Base-by-base conservation (phyloP, 2,113 vertebrate species). In the Perca flavescens region DNA sequence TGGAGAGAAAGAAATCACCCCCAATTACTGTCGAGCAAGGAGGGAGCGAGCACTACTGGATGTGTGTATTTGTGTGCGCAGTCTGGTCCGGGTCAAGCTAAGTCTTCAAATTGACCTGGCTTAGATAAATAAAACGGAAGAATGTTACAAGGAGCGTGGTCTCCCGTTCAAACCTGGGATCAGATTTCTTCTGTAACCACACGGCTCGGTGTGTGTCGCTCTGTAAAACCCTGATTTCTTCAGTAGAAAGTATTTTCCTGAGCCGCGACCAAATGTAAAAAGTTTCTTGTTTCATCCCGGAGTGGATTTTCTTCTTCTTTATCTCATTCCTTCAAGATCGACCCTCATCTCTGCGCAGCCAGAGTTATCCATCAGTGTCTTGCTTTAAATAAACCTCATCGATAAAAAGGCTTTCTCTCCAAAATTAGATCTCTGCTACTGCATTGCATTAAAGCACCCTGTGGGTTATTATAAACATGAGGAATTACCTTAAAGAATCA, bases 1-100 rank as follows among this genome's bases (percentile, higher is more conserved):
- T 94, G 86, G 86, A 95, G 84, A 94, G 92, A 91, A 89, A 94
- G 83, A 94, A 94, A 93, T 91, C 89, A 85, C 80, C 79, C 88
- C 62, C 87, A 90, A 91, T 93, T 93, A 93, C 86, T 57, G 83
- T 52, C 3, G 70, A 65, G 82, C 21, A n/a, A 5, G 22, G 52
- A 34, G 63, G 73, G 46, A 50, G 76, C 5, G 75, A 28, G 77
- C 53, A 56, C 80, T 73, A 49, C 79, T 88, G 73, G 62, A 78
- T 85, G 75, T 63, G 81, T 82, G 79, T 86, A 10, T 84, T 74
- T 88, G 79, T 69, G 83, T 85, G 73, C 6, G 58, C 62, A 76
- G 88, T 73, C 91, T 93, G 90, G 28, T 79, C 64, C 40, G 12
- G 89, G 88, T 94, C 93, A 88, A 17, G 69, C 71, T 19, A 25